Conservation (phyloP, 1,140 invertebrate species). For the Drepana arcuata region DNA sequence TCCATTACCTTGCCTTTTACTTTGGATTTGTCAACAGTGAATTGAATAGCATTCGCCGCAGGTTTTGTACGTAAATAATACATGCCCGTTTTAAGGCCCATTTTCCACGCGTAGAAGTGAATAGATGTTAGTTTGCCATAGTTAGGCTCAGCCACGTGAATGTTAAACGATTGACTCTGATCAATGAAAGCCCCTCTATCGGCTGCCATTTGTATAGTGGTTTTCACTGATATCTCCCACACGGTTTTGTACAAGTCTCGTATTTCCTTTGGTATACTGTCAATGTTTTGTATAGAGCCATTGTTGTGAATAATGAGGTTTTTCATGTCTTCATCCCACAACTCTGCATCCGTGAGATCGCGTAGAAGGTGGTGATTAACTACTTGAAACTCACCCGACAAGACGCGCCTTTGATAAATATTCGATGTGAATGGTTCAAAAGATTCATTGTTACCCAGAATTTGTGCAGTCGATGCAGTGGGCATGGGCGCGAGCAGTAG, state of each 20-base stretch:
- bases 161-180: slow-evolving; percentile 97
- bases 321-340: slow-evolving; percentile 99
- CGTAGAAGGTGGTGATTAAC: slow-evolving; percentile 97
- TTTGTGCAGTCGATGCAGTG: slow-evolving; percentile 99
- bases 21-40: slow-evolving; percentile 96
- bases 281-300: slow-evolving; percentile 96
- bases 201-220: slow-evolving; percentile 96
- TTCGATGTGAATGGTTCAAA: slow-evolving; percentile 99
- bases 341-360: slow-evolving; percentile 90
- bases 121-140: slow-evolving; percentile 96
- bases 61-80: slow-evolving; percentile 98
- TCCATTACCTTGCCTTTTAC: slow-evolving; percentile 60
- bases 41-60: slow-evolving; percentile 96
- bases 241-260: slow-evolving; percentile 97
- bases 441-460: slow-evolving; percentile 98
- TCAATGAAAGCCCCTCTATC: slow-evolving; percentile 98
- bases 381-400: slow-evolving; percentile 92
- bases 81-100: slow-evolving; percentile 98
- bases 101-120: slow-evolving; percentile 98
- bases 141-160: slow-evolving; percentile 95
- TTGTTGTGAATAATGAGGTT: slow-evolving; percentile 92
- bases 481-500: slow-evolving; percentile 98
- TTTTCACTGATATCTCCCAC: slow-evolving; percentile 98
- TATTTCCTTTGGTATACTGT: slow-evolving; percentile 89
- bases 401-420: slow-evolving; percentile 93